Conservation (phyloP, 1,140 invertebrate genomes). For the Megathymus violae region DNA sequence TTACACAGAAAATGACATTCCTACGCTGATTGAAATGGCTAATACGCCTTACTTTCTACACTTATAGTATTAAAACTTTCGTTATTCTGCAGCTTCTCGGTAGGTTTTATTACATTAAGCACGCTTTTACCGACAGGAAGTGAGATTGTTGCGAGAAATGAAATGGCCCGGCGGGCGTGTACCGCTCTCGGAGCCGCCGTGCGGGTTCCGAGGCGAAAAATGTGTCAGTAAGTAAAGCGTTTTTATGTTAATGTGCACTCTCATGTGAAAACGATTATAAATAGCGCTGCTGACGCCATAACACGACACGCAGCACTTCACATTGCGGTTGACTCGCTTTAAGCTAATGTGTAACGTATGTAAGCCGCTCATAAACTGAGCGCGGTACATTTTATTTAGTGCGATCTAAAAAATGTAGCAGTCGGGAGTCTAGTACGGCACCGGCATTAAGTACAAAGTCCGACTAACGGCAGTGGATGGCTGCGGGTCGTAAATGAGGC, state of each 20-base stretch:
- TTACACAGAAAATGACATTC: not conserved
- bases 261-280: slow-evolving; percentile 23
- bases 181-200: slow-evolving; percentile 96
- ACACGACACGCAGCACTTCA: slow-evolving; percentile 31
- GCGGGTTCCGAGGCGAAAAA: slow-evolving; percentile 96
- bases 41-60: not conserved
- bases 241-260: slow-evolving; percentile 36
- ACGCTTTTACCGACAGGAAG: slow-evolving; percentile 83
- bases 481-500: slow-evolving; percentile 58
- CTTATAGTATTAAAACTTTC: not conserved
- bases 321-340: slow-evolving; percentile 31
- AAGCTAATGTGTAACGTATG: slow-evolving; percentile 47
- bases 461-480: slow-evolving; percentile 47
- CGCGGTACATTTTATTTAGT: slow-evolving; percentile 50
- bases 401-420: slow-evolving; percentile 62
- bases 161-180: slow-evolving; percentile 90
- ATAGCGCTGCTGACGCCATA: slow-evolving; percentile 26
- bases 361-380: slow-evolving; percentile 56
- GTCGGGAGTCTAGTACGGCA: slow-evolving; percentile 46
- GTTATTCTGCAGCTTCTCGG: not conserved
- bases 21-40: not conserved
- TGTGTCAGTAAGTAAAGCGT: slow-evolving; percentile 90
- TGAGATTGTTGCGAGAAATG: slow-evolving; percentile 87
- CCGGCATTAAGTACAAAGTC: slow-evolving; percentile 66
- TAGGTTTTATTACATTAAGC: slow-evolving; percentile 4